Base-by-base conservation (phyloP, 2,797 vertebrate genomes). In the Lycodopsis pacificus region DNA sequence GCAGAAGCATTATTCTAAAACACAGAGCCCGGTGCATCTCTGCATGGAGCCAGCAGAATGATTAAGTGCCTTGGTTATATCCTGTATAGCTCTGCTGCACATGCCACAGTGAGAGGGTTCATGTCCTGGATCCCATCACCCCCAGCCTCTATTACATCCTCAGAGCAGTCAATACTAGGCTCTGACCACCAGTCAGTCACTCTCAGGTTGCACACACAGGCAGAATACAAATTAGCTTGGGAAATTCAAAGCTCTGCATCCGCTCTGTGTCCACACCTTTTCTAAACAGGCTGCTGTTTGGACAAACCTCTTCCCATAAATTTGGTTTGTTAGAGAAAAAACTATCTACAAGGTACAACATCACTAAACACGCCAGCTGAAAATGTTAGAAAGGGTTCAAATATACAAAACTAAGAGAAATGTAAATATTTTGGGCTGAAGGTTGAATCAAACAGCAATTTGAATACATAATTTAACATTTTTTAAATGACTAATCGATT, bases 71-170 rank as follows among this genome's bases (percentile, higher is more conserved):
- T 61, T 44, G 79, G 87, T 84, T 86, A 83, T 87, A 89, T 92
- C 87, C 89, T 88, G 83, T 86, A 86, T 80, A 65, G 91, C 91
- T 91, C 87, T 74, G 90, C 87, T 87, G 86, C 88, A 87, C 86
- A 88, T 77, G 88, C 81, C 92, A 92, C 89, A 88, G 84, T 66
- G 75, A 89, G 86, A 86, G 84, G 83, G 89, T 87, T 90, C 87
- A 88, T 92, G 91, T 90, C 92, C 89, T 88, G 89, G 80, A 94
- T 91, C 87, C 91, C 90, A 93, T 91, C 93, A 91, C 91, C 88
- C 88, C 79, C 71, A 80, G 88, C 92, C 91, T 90, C 91, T 87
- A 92, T 93, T 90, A 93, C 92, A 93, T 93, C 93, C 91, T 90
- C 90, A 88, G 86, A 91, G 89, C 86, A 94, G 93, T 94, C 93